Conservation (phyloP, 1,140 invertebrate species). For the Ostrea edulis region DNA sequence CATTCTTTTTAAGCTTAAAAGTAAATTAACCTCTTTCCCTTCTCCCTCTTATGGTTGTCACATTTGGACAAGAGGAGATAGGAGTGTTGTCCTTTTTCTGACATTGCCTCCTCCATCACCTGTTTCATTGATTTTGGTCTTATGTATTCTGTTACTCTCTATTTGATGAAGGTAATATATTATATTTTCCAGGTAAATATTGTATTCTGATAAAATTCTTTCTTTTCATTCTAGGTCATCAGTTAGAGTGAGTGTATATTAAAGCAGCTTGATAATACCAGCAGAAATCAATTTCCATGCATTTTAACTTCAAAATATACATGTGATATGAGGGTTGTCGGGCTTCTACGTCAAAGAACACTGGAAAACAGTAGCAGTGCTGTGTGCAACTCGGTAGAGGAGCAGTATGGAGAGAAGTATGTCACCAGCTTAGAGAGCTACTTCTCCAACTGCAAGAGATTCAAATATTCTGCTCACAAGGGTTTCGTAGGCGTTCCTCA, state of each 20-base stretch:
- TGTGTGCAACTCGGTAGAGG: not conserved
- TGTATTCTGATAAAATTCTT: not conserved
- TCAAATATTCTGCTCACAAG: not conserved
- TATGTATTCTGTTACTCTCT: too few relatives aligned
- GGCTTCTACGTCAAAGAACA: constrained; percentile 45
- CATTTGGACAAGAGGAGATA: too few relatives aligned
- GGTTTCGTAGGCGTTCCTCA: not conserved
- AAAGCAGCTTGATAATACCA: constrained; percentile 10
- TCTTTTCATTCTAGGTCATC: not conserved
- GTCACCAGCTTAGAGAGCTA: not conserved
- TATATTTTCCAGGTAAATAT: not conserved
- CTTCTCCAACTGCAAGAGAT: constrained; percentile 43
- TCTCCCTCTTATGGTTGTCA: not conserved
- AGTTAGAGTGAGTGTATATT: constrained; percentile 46
- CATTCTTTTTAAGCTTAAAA: too few relatives aligned
- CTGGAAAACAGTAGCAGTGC: constrained; percentile 56
- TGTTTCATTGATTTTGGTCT: too few relatives aligned
- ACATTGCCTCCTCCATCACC: too few relatives aligned
- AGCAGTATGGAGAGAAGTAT: constrained; percentile 42
- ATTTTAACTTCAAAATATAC: not conserved
- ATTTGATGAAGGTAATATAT: too few relatives aligned
- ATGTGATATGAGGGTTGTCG: constrained; percentile 54
- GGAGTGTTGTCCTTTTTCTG: too few relatives aligned
- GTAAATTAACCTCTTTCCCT: not conserved
- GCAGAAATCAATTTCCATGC: not conserved